These are phyloP conservation scores for Odocoileus virginianus DNA, from an alignment of 2,113 vertebrate genomes.

Conservation along the genomic window DNA sequence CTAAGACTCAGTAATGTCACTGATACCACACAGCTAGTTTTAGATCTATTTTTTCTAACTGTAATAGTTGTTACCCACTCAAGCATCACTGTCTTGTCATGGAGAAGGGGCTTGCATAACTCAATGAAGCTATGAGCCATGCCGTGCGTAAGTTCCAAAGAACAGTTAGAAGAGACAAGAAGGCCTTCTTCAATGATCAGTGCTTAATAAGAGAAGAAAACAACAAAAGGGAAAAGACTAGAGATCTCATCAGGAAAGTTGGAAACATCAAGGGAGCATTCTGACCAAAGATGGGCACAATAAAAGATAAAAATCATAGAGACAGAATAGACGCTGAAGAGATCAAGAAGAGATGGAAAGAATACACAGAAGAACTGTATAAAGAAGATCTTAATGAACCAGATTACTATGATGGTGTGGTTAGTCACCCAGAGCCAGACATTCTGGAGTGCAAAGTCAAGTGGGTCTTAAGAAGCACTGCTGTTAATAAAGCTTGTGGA, in stretches of 20 bases:
- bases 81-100: background rate
- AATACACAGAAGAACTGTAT: background rate
- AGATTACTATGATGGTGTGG: background rate
- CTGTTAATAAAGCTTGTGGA: background rate
- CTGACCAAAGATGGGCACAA: background rate
- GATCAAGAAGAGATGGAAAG: background rate
- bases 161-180: background rate
- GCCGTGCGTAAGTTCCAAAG: accelerated
- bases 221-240: background rate
- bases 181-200: background rate
- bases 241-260: background rate
- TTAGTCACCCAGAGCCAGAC: background rate
- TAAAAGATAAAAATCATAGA: background rate
- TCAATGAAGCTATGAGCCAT: background rate
- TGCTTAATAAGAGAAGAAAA: background rate
- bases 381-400: background rate
- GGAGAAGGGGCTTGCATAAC: background rate
- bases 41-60: background rate
- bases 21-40: slow-evolving; percentile 24
- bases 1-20: background rate
- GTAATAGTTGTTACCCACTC: background rate
- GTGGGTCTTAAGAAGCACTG: background rate
- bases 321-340: background rate
- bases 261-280: background rate
- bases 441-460: background rate